Evolutionary conservation across 2,797 vertebrate genomes (phyloP), one percentile per base, ranked within the genome.

Genomic region (Staurois parvus): DNA sequence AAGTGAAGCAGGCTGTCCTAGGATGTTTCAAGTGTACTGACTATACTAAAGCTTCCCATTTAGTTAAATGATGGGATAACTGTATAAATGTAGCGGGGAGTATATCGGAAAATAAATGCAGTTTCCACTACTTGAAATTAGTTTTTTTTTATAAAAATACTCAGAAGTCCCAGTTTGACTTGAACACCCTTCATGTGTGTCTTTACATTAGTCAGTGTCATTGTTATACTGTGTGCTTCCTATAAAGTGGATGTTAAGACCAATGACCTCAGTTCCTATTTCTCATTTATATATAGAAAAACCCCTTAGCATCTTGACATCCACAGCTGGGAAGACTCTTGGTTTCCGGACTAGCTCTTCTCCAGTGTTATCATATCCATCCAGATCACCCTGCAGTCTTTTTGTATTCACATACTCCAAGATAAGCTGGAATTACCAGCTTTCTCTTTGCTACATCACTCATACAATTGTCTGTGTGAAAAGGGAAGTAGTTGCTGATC

Each of bases 401-500:
- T 91, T 91, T 88, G 72, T 11, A n/a, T 45, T 87, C 72, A 88
- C 70, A 78, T 85, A 87, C 56, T 10, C 78, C 88, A 28, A 87
- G 85, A 76, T 74, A 81, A 83, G 84, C 88, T 79, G 85, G 89
- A 59, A 76, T 84, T 73, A 88, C 79, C 88, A 70, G 83, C n/a
- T 84, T 84, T 83, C 91, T 87, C 79, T 89, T 24, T 59, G 19
- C 21, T 90, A 79, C 85, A 73, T 89, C 89, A 90, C 89, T 91
- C 88, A 87, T 88, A 93, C 91, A 90, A 87, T 92, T 83, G 83
- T 90, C 91, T 56, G 32, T 70, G 68, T 89, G 88, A 91, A 75
- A 91, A 89, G 62, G 96, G 94, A 95, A 95, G 93, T 7, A 89
- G 89, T 94, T 94, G 92, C 92, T 91, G 90, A 91, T 83, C 82